A percentile compares a stretch with the other conserved stretches of the same genome.
Conservation (phyloP, 2,113 vertebrate species). For the Takifugu flavidus region DNA sequence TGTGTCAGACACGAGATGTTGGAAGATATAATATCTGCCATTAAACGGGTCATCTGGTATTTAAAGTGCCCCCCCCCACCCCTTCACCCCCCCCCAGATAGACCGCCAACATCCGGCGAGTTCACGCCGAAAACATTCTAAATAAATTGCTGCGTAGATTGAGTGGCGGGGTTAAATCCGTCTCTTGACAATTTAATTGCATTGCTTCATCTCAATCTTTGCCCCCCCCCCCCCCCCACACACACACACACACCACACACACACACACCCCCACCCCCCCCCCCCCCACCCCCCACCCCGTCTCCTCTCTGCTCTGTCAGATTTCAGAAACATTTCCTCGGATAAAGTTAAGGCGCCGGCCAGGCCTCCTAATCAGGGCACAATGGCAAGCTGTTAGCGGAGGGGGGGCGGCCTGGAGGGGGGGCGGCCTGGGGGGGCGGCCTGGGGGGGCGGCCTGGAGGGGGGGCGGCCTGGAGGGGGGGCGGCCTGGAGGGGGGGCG, state of each 20-base stretch:
- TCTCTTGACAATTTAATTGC: constrained; percentile 64
- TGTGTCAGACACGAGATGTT: constrained; percentile 36
- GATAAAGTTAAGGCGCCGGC: constrained; percentile 69
- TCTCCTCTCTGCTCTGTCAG: constrained; percentile 33
- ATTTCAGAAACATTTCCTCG: constrained; percentile 46
- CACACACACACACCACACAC: too few relatives aligned
- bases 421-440: not conserved
- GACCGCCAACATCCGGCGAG: constrained; percentile 22
- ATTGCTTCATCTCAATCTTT: constrained; percentile 47
- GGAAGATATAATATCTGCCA: constrained; percentile 49
- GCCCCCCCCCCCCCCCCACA: not conserved
- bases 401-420: constrained; percentile 4
- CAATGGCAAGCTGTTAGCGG: constrained; percentile 40
- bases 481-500: constrained; percentile 4
- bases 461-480: too few relatives aligned
- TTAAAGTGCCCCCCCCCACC: constrained; percentile 47
- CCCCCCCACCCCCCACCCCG: not conserved
- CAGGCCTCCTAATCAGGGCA: constrained; percentile 69
- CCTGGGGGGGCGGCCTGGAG: too few relatives aligned
- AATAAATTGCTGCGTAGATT: constrained; percentile 54
- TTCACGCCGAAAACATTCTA: constrained; percentile 49
- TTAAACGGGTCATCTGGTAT: constrained; percentile 60
- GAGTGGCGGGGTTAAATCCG: constrained; percentile 48
- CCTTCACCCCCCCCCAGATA: constrained; percentile 26
- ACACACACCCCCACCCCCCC: not conserved